Percentiles rank a stretch among this genome's conserved stretches.
Conservation (phyloP, 2,113 vertebrate genomes). For the Silurus meridionalis region DNA sequence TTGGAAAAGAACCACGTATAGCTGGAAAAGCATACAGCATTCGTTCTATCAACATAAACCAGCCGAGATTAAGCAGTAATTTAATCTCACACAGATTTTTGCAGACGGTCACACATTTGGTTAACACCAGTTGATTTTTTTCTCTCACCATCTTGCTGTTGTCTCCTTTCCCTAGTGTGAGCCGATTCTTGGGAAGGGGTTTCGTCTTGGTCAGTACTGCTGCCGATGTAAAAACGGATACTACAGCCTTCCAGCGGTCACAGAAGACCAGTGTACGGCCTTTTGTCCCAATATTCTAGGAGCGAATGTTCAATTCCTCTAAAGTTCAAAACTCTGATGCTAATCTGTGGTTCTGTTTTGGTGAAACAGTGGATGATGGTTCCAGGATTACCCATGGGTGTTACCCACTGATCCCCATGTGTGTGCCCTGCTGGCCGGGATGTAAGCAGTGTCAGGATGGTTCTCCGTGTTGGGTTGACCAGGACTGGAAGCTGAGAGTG, state of each 20-base stretch:
- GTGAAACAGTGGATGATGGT: constrained; percentile 54
- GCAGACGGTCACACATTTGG: background rate
- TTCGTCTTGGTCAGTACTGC: constrained; percentile 86
- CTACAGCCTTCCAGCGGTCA: constrained; percentile 66
- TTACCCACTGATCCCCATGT: constrained; percentile 71
- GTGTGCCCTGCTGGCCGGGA: constrained; percentile 82
- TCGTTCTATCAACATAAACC: too few relatives aligned
- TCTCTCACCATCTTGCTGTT: background rate
- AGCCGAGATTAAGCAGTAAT: too few relatives aligned
- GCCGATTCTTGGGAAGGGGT: constrained; percentile 77
- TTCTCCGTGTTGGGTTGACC: constrained; percentile 81
- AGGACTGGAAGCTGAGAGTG: constrained; percentile 75
- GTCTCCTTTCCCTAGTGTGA: constrained; percentile 75
- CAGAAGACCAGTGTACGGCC: constrained; percentile 60
- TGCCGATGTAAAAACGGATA: constrained; percentile 88
- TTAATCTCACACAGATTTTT: background rate
- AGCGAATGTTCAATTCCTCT: background rate
- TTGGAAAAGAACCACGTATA: too few relatives aligned
- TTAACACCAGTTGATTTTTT: background rate
- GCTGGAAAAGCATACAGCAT: too few relatives aligned
- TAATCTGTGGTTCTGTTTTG: constrained; percentile 37
- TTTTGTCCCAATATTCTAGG: background rate
- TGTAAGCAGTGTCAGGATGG: constrained; percentile 80
- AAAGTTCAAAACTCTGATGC: too few relatives aligned
- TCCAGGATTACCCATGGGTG: constrained; percentile 43